Evolutionary conservation across 2,113 vertebrate genomes (phyloP).

Genomic region (Shinisaurus crocodilurus): DNA sequence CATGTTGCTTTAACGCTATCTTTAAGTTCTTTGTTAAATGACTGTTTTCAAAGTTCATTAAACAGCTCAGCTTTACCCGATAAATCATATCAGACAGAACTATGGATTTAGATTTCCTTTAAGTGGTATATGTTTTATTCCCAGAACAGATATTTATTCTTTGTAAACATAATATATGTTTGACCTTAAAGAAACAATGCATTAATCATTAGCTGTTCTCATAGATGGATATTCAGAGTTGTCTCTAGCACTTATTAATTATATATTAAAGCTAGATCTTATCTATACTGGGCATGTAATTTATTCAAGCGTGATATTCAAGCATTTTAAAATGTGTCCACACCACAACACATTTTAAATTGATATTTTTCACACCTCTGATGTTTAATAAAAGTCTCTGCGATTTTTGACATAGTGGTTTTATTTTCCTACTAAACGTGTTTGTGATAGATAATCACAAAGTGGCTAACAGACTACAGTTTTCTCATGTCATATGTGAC

Average conservation of each 20-base stretch:
- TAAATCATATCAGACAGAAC: conserved; percentile 13
- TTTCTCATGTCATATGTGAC: not conserved
- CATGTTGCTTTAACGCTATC: not conserved
- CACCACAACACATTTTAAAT: not conserved
- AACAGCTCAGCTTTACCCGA: conserved; percentile 10
- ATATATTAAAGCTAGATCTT: conserved; percentile 11
- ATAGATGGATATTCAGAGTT: fast-evolving
- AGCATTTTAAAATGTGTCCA: not conserved
- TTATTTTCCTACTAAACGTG: not conserved
- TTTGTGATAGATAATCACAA: not conserved
- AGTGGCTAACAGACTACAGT: not conserved
- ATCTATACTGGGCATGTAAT: not conserved
- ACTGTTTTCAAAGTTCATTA: conserved; percentile 47
- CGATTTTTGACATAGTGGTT: not conserved
- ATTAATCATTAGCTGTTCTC: not conserved
- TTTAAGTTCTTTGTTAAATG: conserved; percentile 42
- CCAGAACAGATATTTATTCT: conserved; percentile 11
- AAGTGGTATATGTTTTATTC: not conserved
- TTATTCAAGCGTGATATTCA: not conserved
- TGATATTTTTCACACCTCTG: not conserved
- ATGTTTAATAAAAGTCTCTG: not conserved
- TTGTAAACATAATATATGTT: not conserved
- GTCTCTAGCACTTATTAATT: conserved; percentile 1
- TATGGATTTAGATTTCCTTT: conserved; percentile 19
- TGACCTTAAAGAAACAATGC: conserved; percentile 22